Conservation (phyloP, 2,888 invertebrate genomes). For the Chalcis sispes region DNA sequence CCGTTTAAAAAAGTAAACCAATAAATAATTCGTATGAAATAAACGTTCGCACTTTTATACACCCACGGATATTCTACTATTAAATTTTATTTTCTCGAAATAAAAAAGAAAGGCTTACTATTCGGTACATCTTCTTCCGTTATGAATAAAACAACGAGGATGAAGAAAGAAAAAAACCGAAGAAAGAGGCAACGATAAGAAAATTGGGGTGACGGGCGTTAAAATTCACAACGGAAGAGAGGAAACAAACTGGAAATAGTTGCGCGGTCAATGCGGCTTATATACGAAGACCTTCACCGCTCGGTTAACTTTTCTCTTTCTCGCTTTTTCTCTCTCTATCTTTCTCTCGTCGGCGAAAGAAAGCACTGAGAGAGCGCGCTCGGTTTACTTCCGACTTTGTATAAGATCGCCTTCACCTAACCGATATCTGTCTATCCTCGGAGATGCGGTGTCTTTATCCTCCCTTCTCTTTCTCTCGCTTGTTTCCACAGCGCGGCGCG, state of each 20-base stretch:
- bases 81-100: no score
- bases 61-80: no score
- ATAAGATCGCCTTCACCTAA: conserved; percentile 39
- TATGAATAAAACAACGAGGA: not conserved
- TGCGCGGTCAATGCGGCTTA: conserved; percentile 66
- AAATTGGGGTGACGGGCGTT: not conserved
- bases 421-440: no score
- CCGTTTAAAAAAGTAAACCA: no score
- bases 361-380: conserved; percentile 25
- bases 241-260: conserved; percentile 68
- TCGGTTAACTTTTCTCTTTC: no score
- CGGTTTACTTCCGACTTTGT: conserved; percentile 48
- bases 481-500: no score
- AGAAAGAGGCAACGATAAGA: no score
- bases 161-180: no score
- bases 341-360: conserved; percentile 48
- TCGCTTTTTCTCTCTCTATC: conserved; percentile 60
- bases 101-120: conserved; percentile 32
- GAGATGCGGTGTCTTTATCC: not conserved
- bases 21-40: no score
- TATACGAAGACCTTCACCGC: conserved; percentile 74
- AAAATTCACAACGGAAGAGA: not conserved
- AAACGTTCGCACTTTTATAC: no score
- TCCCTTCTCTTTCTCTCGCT: conserved; percentile 5
- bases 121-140: conserved; percentile 25